Base-by-base conservation (phyloP, 2,797 vertebrate genomes). In the Tolypeutes matacus region DNA sequence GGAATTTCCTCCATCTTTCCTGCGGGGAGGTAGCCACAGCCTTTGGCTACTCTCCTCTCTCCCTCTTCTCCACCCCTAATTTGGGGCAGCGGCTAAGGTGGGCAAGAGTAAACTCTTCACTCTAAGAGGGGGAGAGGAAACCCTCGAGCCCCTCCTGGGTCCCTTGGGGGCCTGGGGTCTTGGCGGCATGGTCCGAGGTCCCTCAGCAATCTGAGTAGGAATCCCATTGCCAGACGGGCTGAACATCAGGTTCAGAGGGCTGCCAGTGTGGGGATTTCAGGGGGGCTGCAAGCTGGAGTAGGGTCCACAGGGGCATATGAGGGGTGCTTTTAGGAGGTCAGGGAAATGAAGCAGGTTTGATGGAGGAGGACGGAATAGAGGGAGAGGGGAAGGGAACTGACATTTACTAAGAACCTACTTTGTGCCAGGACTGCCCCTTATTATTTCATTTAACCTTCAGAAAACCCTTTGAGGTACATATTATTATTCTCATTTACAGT, bases 1-100 rank as follows among this genome's bases (percentile, higher is more conserved):
- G 70, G 89, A 92, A 73, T 89, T 95, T 86, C 81, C 84, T 85
- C 36, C n/a, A 5, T 23, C 31, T 88, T 85, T 85, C 86, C 88
- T 49, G 23, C 13, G 1, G n/a, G 49, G n/a, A 73, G 77, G 34
- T 36, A 69, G 58, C 60, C n/a, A 21, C 14, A 17, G 62, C 76
- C 56, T 72, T 94, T 91, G 91, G 91, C 29, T 76, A 62, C 58
- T 42, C 11, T 49, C 25, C 36, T 20, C 29, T 23, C 58, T 18
- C 3, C 4, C 49, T 20, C 67, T 85, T 27, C 64, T 49, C 7
- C 18, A 23, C 25, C 36, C 20, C 17, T 21, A 17, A 4, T n/a
- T 34, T 34, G 21, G 27, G n/a, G 25, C 5, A 1, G 8, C 51
- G 72, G 29, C 51, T 4, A 5, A 42, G 60, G 51, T 42, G 25